A percentile compares a stretch with the other conserved stretches of the same genome.
These are phyloP conservation scores for Gobio gobio DNA, from an alignment of 2,113 vertebrate species.

Conservation along the genomic window DNA sequence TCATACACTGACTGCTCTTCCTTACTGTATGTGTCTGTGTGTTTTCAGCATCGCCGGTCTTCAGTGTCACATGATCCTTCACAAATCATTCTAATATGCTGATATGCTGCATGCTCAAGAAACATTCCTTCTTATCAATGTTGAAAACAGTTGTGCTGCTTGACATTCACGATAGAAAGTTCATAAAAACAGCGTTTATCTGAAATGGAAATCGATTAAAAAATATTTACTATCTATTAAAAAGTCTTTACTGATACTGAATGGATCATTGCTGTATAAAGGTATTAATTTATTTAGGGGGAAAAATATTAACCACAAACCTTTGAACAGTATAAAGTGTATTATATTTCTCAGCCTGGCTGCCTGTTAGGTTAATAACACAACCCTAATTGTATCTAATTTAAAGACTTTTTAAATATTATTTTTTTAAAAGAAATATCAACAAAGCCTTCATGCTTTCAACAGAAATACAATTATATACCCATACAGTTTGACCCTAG, in stretches of 20 bases:
- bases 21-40: neutral
- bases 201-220: no score
- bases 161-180: no score
- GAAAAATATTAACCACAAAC: neutral
- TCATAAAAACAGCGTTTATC: neutral
- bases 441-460: no score
- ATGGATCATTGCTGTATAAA: neutral
- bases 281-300: neutral
- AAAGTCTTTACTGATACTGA: no score
- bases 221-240: no score
- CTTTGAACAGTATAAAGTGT: neutral
- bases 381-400: neutral
- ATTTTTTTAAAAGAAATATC: no score
- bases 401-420: no score
- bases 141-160: neutral
- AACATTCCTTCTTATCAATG: neutral
- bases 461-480: no score
- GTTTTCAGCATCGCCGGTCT: neutral
- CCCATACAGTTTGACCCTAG: no score
- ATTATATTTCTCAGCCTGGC: neutral
- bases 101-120: neutral
- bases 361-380: neutral
- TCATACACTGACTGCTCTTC: slow-evolving; percentile 33
- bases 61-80: neutral
- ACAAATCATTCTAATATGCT: neutral